Percentiles rank a stretch among this genome's conserved stretches.
phyloP scores from a whole-genome alignment of 2,888 invertebrate species.

The Conchocele bisecta region DNA sequence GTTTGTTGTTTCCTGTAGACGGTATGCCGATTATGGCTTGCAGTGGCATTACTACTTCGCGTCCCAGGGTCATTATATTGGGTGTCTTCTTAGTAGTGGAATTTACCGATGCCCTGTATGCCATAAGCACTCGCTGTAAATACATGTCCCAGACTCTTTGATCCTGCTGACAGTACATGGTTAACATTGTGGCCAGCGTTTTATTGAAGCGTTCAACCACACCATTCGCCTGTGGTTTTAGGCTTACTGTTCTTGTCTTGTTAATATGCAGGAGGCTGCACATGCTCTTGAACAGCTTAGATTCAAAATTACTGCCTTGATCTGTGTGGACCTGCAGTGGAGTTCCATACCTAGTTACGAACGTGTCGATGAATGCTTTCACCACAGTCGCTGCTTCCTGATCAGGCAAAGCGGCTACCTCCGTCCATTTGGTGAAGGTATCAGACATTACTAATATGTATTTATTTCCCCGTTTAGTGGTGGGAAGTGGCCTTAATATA shows the following conservation, averaged over 20 bases:
- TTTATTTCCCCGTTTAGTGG: not conserved
- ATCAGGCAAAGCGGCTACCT: not conserved
- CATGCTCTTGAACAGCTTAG: constrained; percentile 20
- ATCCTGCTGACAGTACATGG: constrained; percentile 7
- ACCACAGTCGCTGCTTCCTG: constrained; percentile 6
- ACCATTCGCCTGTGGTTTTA: constrained; percentile 43
- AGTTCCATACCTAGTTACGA: constrained; percentile 5
- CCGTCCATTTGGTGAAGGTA: not conserved
- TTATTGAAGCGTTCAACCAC: constrained; percentile 27
- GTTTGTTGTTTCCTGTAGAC: too few species aligned
- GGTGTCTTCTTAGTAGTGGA: too few species aligned
- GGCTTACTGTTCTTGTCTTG: constrained; percentile 33
- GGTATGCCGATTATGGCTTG: too few species aligned
- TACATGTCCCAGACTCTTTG: constrained; percentile 2
- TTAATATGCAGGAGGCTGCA: constrained; percentile 20
- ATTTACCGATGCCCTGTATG: too few species aligned
- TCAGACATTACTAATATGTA: constrained; percentile 3
- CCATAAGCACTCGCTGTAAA: constrained; percentile 19
- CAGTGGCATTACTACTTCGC: too few species aligned
- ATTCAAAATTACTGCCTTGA: constrained; percentile 16
- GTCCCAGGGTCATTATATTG: too few species aligned
- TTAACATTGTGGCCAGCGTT: constrained; percentile 31
- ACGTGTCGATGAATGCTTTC: not conserved
- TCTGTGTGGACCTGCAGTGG: constrained; percentile 18
- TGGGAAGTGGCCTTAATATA: not conserved